Percentiles rank a stretch among this genome's conserved stretches.
Evolutionary conservation across 2,113 vertebrate species (phyloP).

Genomic region (Phrynosoma platyrhinos): DNA sequence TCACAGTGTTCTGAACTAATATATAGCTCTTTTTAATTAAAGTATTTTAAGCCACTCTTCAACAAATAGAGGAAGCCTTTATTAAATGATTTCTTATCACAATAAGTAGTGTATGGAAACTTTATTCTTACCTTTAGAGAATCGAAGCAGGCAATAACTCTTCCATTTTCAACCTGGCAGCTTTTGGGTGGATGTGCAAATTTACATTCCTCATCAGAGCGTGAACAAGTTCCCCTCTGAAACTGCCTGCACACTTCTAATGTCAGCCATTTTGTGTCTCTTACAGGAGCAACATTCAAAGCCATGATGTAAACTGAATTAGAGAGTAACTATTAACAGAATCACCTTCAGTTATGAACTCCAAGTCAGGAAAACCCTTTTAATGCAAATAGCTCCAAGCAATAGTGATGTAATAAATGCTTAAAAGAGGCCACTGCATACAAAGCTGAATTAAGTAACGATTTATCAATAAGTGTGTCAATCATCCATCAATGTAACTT

Average conservation of each 20-base stretch:
- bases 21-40: not conserved
- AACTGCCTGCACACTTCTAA: slow-evolving; percentile 97
- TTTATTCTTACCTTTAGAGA: slow-evolving; percentile 91
- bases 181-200: slow-evolving; percentile 98
- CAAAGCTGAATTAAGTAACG: slow-evolving; percentile 71
- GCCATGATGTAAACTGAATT: slow-evolving; percentile 83
- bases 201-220: slow-evolving; percentile 97
- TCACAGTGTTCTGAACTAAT: not conserved
- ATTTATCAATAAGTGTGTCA: slow-evolving; percentile 76
- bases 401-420: slow-evolving; percentile 36
- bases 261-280: slow-evolving; percentile 97
- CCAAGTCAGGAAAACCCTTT: slow-evolving; percentile 57
- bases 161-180: slow-evolving; percentile 96
- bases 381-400: slow-evolving; percentile 49
- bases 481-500: slow-evolving; percentile 83
- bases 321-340: slow-evolving; percentile 52
- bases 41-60: not conserved
- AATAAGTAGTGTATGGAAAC: slow-evolving; percentile 2
- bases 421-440: slow-evolving; percentile 65
- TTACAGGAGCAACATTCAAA: slow-evolving; percentile 90
- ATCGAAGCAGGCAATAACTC: slow-evolving; percentile 97
- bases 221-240: slow-evolving; percentile 95
- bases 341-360: slow-evolving; percentile 43
- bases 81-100: not conserved
- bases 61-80: not conserved